These are phyloP conservation scores for Amblyjoppa fuscipennis DNA, from an alignment of 2,888 invertebrate genomes.

Conservation along the genomic window DNA sequence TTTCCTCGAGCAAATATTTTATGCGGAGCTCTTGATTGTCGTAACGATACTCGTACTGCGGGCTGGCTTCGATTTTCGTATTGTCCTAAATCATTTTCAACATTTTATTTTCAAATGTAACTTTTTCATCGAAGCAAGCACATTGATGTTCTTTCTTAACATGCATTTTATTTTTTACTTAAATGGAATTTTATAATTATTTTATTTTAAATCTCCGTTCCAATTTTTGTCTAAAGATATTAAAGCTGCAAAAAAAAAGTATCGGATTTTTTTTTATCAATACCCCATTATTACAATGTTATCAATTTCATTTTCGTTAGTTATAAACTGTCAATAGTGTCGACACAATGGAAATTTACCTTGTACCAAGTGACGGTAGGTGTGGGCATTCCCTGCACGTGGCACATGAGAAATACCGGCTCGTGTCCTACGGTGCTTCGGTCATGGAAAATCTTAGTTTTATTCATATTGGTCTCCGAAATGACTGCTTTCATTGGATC, in stretches of 20 bases:
- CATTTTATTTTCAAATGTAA: neutral
- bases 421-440: conserved; percentile 78
- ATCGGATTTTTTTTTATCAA: too few species aligned
- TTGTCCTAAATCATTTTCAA: conserved; percentile 75
- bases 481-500: conserved; percentile 85
- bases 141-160: neutral
- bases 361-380: conserved; percentile 91
- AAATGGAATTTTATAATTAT: too few species aligned
- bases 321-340: neutral
- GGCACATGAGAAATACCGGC: conserved; percentile 74
- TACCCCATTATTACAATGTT: neutral
- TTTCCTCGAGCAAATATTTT: conserved; percentile 86
- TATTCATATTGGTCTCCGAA: conserved; percentile 85
- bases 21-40: conserved; percentile 86
- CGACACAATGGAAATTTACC: conserved; percentile 84
- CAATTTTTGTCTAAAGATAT: too few species aligned
- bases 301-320: neutral
- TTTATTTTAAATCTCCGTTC: too few species aligned
- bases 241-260: too few species aligned
- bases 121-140: neutral
- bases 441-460: conserved; percentile 81
- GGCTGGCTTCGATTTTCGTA: conserved; percentile 73
- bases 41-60: conserved; percentile 80
- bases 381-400: conserved; percentile 81
- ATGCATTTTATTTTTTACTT: too few species aligned